phyloP scores from a whole-genome alignment of 2,113 vertebrate genomes.

The Cygnus atratus region DNA sequence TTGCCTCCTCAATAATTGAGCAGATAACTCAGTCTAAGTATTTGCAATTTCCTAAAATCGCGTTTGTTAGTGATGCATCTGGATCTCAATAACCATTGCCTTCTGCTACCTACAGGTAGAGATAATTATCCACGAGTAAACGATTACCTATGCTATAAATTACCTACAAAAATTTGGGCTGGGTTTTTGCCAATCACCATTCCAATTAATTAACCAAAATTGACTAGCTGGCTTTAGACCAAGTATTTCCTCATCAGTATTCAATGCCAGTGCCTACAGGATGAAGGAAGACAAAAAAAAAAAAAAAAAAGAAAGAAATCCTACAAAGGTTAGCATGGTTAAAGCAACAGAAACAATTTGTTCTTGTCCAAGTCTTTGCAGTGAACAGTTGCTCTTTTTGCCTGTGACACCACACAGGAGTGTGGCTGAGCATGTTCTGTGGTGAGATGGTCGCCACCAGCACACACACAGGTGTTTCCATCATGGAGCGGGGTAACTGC shows the following conservation, averaged over 20 bases:
- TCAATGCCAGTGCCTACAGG: not conserved
- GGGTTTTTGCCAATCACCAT: constrained; percentile 72
- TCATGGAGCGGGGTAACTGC: fast-evolving
- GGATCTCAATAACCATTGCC: constrained; percentile 60
- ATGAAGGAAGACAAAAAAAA: constrained; percentile 22
- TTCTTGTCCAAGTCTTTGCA: no score
- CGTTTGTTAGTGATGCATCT: constrained; percentile 25
- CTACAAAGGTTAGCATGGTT: not conserved
- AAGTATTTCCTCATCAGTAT: constrained; percentile 68
- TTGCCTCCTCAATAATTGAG: constrained; percentile 27
- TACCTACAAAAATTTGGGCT: constrained; percentile 74
- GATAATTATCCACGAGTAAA: constrained; percentile 69
- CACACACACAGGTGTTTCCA: not conserved
- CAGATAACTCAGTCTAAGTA: constrained; percentile 53
- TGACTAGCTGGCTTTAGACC: constrained; percentile 65
- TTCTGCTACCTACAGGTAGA: constrained; percentile 65
- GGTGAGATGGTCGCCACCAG: not conserved
- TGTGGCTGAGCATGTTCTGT: fast-evolving
- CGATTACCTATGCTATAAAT: constrained; percentile 70
- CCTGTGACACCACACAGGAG: fast-evolving
- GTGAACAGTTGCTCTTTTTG: fast-evolving
- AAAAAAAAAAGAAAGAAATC: not conserved
- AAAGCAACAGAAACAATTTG: not conserved
- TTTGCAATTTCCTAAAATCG: constrained; percentile 23
- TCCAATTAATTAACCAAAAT: constrained; percentile 75